Evolutionary conservation across 1,140 invertebrate species (phyloP).

Genomic region (Heliconius melpomene): DNA sequence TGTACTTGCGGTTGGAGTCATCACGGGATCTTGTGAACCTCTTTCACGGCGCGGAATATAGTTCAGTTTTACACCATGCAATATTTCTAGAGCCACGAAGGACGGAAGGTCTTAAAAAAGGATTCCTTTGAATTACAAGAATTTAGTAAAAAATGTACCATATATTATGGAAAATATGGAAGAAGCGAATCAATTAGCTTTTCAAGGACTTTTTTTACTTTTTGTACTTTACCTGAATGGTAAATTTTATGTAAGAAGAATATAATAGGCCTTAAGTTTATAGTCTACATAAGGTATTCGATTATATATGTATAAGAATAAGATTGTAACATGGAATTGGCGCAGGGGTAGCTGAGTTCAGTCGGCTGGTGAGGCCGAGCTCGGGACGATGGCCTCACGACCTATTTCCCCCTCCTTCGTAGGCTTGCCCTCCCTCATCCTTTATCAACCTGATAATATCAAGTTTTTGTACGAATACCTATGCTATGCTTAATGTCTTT

Average conservation of each 20-base stretch:
- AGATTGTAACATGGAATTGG: constrained; percentile 43
- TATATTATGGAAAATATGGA: neutral
- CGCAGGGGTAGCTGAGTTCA: constrained; percentile 53
- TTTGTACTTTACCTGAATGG: neutral
- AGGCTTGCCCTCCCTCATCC: constrained; percentile 52
- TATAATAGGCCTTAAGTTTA: neutral
- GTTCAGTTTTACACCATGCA: too few species aligned
- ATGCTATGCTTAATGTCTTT: neutral
- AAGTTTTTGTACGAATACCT: neutral
- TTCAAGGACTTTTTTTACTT: neutral
- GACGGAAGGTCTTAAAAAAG: too few species aligned
- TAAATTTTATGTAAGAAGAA: neutral
- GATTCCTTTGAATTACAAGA: too few species aligned
- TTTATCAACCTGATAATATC: constrained; percentile 53
- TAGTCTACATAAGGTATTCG: neutral
- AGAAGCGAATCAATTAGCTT: neutral
- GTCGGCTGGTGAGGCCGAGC: constrained; percentile 58
- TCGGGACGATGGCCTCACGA: constrained; percentile 70
- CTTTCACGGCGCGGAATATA: too few species aligned
- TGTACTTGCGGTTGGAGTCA: too few species aligned
- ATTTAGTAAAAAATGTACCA: too few species aligned
- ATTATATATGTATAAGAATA: constrained; percentile 29
- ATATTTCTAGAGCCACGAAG: too few species aligned
- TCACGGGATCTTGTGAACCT: too few species aligned
- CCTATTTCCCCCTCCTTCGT: constrained; percentile 63